phyloP scores from a whole-genome alignment of 2,113 vertebrate species.

The Quiscalus mexicanus region DNA sequence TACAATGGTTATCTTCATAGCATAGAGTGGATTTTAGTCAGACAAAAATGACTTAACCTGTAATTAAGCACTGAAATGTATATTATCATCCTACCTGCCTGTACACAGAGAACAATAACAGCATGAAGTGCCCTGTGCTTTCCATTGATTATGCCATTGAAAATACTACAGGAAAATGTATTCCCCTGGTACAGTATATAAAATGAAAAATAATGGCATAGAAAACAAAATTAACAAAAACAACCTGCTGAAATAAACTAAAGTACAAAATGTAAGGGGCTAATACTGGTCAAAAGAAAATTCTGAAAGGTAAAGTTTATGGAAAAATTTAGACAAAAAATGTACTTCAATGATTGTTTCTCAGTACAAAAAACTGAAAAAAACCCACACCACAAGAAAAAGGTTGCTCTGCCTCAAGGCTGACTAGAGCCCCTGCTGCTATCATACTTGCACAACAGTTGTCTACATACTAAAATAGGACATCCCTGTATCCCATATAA shows the following conservation, averaged over 20 bases:
- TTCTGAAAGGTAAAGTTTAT: not conserved
- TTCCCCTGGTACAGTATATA: not conserved
- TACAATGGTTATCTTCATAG: not conserved
- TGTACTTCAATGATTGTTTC: not conserved
- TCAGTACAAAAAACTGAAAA: not conserved
- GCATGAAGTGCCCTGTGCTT: not conserved
- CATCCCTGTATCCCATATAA: not conserved
- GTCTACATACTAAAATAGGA: slow-evolving; percentile 23
- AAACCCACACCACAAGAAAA: not conserved
- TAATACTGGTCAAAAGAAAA: not conserved
- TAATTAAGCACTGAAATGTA: not conserved
- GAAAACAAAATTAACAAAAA: not conserved
- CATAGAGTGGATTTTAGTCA: not conserved
- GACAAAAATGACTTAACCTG: not conserved
- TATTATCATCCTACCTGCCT: not conserved
- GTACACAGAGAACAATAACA: not conserved
- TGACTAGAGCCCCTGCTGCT: not conserved
- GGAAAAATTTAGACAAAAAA: not conserved
- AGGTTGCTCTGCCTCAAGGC: not conserved
- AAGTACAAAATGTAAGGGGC: not conserved
- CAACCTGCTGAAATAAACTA: not conserved
- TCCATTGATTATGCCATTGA: not conserved
- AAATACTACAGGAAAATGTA: not conserved
- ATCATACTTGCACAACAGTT: not conserved
- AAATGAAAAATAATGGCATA: not conserved